Evolutionary conservation across 2,113 vertebrate species (phyloP).

Genomic region (Ictidomys tridecemlineatus): DNA sequence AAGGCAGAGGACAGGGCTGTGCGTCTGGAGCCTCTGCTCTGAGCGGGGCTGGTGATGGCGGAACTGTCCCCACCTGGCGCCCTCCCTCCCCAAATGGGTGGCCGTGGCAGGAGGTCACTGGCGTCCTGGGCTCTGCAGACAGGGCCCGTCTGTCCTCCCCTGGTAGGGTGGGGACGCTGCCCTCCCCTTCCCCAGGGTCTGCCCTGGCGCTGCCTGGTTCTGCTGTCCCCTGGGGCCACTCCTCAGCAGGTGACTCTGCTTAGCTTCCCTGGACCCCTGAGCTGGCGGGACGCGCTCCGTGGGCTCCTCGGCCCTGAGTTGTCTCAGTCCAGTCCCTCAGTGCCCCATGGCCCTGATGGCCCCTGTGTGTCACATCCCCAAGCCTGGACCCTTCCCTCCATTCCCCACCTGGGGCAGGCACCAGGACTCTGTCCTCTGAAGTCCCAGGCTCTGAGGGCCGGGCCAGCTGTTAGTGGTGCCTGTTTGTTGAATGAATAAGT

Average conservation of each 20-base stretch:
- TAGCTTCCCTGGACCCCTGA: neutral
- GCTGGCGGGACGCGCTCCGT: neutral
- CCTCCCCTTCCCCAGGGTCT: neutral
- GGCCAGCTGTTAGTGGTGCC: accelerated
- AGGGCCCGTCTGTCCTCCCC: neutral
- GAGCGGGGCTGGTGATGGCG: neutral
- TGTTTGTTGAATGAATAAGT: constrained; percentile 18
- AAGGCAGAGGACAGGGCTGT: too few species aligned
- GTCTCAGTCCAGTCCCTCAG: accelerated
- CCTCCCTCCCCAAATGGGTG: neutral
- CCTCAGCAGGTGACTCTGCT: neutral
- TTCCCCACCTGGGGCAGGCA: accelerated
- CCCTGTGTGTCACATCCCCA: neutral
- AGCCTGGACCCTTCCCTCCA: accelerated
- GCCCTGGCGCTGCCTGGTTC: accelerated
- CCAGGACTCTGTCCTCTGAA: neutral
- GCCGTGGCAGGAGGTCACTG: neutral
- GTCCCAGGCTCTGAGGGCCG: neutral
- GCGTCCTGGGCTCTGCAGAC: neutral
- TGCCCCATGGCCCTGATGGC: accelerated
- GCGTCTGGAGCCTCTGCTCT: accelerated
- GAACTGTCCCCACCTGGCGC: neutral
- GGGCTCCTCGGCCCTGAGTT: neutral
- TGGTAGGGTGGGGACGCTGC: neutral
- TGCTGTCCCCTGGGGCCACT: neutral